phyloP scores from a whole-genome alignment of 1,140 invertebrate genomes.

The Littorina saxatilis region DNA sequence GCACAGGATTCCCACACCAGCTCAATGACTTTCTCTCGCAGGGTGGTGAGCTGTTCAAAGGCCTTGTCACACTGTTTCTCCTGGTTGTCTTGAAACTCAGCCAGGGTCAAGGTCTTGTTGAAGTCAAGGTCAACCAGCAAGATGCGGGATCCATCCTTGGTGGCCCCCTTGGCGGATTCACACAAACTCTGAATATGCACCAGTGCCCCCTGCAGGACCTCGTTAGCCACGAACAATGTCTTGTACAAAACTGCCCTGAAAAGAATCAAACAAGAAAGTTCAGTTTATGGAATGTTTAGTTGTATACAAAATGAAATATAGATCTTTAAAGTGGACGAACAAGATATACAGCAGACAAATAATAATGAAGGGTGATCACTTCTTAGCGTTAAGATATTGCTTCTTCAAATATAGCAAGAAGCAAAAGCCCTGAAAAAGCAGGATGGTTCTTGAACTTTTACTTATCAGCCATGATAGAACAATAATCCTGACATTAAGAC shows the following conservation, averaged over 20 bases:
- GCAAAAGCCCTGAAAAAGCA: no score
- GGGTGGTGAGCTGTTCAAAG: constrained; percentile 58
- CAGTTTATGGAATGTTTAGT: no score
- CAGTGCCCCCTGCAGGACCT: constrained; percentile 73
- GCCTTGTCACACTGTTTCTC: constrained; percentile 58
- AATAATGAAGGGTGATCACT: no score
- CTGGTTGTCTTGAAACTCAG: constrained; percentile 69
- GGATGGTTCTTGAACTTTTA: no score
- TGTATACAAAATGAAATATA: no score
- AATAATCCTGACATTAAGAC: no score
- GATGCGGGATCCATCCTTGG: constrained; percentile 65
- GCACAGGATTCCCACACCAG: constrained; percentile 74
- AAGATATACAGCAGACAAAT: no score
- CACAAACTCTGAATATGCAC: constrained; percentile 70
- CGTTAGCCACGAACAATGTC: constrained; percentile 72
- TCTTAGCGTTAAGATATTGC: no score
- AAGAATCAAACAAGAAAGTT: constrained; percentile 21
- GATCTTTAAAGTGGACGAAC: no score
- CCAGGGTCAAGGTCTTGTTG: constrained; percentile 61
- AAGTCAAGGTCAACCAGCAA: constrained; percentile 66
- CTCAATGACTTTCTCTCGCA: constrained; percentile 69
- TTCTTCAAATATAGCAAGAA: no score
- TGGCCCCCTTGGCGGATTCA: constrained; percentile 67
- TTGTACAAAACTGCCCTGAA: constrained; percentile 63
- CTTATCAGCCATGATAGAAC: no score